A percentile compares a stretch with the other conserved stretches of the same genome.
Conservation (phyloP, 1,140 invertebrate species). For the Phortica variegata region DNA sequence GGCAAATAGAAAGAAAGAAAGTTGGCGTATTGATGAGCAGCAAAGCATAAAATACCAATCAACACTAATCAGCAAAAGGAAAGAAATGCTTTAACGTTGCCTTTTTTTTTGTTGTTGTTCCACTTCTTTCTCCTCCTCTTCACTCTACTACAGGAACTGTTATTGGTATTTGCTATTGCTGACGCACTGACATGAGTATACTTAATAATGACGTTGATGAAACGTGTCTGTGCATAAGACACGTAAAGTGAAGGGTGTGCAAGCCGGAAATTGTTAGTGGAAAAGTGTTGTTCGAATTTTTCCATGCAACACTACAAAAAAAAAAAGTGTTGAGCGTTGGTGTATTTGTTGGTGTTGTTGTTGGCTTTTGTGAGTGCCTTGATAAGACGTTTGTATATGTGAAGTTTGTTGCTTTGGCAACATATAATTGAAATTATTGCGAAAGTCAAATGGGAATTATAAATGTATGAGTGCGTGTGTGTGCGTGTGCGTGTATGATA, state of each 20-base stretch:
- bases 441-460: constrained; percentile 36
- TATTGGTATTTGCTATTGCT: too few species aligned
- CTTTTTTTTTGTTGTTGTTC: not conserved
- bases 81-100: constrained; percentile 29
- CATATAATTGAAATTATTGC: constrained; percentile 36
- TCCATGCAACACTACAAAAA: too few species aligned
- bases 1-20: not conserved
- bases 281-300: constrained; percentile 53
- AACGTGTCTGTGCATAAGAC: too few species aligned
- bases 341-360: not conserved
- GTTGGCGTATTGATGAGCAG: constrained; percentile 11
- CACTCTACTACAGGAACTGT: not conserved
- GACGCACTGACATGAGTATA: too few species aligned
- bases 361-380: constrained; percentile 9
- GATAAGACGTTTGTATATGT: constrained; percentile 21
- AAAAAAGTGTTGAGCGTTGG: constrained; percentile 29
- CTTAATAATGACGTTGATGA: too few species aligned
- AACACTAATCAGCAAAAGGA: constrained; percentile 48
- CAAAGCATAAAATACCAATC: constrained; percentile 50
- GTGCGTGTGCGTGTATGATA: constrained; percentile 4
- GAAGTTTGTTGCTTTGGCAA: constrained; percentile 12
- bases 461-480: not conserved
- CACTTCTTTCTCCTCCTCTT: not conserved
- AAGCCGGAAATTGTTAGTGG: constrained; percentile 44
- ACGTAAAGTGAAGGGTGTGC: constrained; percentile 7